These are phyloP conservation scores for Choristoneura fumiferana DNA, from an alignment of 1,140 invertebrate genomes.

Conservation along the genomic window DNA sequence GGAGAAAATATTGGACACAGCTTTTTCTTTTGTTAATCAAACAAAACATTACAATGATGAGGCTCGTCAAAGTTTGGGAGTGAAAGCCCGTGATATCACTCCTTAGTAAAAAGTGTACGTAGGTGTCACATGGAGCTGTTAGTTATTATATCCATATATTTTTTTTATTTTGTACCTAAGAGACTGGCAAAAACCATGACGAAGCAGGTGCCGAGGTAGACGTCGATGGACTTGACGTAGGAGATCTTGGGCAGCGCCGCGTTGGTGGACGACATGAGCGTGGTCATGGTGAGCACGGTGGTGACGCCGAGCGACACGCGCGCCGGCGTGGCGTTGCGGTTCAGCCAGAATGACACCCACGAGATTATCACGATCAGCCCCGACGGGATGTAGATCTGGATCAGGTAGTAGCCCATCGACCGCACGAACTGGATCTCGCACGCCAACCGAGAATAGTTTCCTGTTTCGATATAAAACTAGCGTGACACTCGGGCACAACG, in stretches of 20 bases:
- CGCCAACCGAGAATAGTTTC: conserved; percentile 98
- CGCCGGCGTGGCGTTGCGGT: conserved; percentile 97
- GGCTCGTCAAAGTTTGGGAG: too few relatives aligned
- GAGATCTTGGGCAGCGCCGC: conserved; percentile 98
- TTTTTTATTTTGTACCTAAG: conserved; percentile 81
- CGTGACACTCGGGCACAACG: too few relatives aligned
- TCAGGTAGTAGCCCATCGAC: conserved; percentile 99
- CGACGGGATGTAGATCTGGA: conserved; percentile 99
- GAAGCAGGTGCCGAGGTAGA: conserved; percentile 98
- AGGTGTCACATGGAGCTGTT: too few relatives aligned
- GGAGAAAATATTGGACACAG: too few relatives aligned
- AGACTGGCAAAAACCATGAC: conserved; percentile 98
- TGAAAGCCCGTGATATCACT: too few relatives aligned
- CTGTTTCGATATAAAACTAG: too few relatives aligned
- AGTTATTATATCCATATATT: too few relatives aligned
- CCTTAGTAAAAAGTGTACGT: too few relatives aligned
- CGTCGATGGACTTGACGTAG: conserved; percentile 99
- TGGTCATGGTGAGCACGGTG: conserved; percentile 99
- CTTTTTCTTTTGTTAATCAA: too few relatives aligned
- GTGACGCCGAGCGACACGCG: conserved; percentile 97
- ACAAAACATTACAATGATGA: too few relatives aligned
- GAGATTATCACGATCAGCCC: conserved; percentile 99
- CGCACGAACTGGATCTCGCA: conserved; percentile 98
- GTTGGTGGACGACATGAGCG: conserved; percentile 98
- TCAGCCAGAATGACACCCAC: conserved; percentile 97